phyloP scores from a whole-genome alignment of 2,113 vertebrate genomes.

The Ovibos moschatus region DNA sequence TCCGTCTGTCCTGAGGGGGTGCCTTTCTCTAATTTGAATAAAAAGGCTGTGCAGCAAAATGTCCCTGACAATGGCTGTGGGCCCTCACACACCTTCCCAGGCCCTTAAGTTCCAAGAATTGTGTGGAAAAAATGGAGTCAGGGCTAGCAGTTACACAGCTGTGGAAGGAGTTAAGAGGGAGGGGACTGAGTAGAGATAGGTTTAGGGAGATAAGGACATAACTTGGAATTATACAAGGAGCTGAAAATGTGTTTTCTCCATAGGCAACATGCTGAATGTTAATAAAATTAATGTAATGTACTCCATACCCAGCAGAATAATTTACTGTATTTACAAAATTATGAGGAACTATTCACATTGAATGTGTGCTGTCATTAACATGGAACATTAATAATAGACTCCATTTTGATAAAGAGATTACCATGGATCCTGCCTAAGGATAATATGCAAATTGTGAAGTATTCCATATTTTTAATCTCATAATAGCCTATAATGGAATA shows the following conservation, averaged over 20 bases:
- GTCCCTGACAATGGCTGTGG: not conserved
- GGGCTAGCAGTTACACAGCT: not conserved
- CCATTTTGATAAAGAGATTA: not conserved
- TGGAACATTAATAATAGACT: not conserved
- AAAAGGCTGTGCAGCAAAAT: not conserved
- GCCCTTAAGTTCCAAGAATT: not conserved
- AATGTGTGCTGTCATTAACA: not conserved
- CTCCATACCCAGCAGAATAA: not conserved
- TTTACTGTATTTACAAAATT: not conserved
- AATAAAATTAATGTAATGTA: not conserved
- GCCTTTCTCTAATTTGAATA: not conserved
- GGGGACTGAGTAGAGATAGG: not conserved
- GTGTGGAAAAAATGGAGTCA: not conserved
- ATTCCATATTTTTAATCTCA: not conserved
- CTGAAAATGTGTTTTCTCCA: not conserved
- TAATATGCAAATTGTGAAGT: not conserved
- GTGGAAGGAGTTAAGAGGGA: not conserved
- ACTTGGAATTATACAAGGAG: not conserved
- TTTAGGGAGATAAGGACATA: not conserved
- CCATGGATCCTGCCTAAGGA: not conserved
- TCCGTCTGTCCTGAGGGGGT: not conserved
- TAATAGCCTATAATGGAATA: not conserved
- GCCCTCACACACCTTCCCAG: not conserved
- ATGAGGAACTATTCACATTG: not conserved
- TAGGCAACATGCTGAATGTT: not conserved